phyloP scores from a whole-genome alignment of 2,888 invertebrate species.

The Caenorhabditis plicata region DNA sequence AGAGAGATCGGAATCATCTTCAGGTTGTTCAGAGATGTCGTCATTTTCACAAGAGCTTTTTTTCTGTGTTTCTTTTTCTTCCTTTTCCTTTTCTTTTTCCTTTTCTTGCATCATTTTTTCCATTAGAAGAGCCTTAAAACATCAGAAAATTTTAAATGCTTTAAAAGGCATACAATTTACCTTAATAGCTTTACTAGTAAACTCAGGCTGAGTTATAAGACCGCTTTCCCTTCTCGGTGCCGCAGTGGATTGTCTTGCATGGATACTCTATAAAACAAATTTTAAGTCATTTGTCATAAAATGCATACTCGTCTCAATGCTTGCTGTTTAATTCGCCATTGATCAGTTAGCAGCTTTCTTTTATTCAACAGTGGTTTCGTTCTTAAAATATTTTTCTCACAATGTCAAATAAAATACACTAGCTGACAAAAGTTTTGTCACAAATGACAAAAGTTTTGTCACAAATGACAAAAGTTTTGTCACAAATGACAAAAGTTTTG shows the following conservation, averaged over 20 bases:
- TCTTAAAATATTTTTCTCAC: too few species aligned
- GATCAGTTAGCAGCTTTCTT: constrained; percentile 53
- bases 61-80: constrained; percentile 46
- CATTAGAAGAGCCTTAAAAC: constrained; percentile 60
- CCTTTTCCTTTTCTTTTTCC: constrained; percentile 60
- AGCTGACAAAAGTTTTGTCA: too few species aligned
- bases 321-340: constrained; percentile 54
- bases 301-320: constrained; percentile 46
- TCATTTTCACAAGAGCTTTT: constrained; percentile 44
- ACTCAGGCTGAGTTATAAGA: constrained; percentile 59
- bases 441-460: too few species aligned
- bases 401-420: too few species aligned
- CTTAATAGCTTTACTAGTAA: constrained; percentile 58
- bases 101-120: constrained; percentile 62
- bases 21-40: constrained; percentile 45
- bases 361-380: constrained; percentile 45
- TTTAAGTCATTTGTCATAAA: too few species aligned
- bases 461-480: too few species aligned
- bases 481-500: too few species aligned
- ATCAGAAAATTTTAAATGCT: too few species aligned
- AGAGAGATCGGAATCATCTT: constrained; percentile 37
- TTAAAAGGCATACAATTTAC: constrained; percentile 9
- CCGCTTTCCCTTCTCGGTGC: constrained; percentile 62
- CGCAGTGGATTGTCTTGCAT: constrained; percentile 46
- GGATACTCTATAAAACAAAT: constrained; percentile 49